Conservation (phyloP, 2,113 vertebrate genomes). For the Dromaius novaehollandiae region DNA sequence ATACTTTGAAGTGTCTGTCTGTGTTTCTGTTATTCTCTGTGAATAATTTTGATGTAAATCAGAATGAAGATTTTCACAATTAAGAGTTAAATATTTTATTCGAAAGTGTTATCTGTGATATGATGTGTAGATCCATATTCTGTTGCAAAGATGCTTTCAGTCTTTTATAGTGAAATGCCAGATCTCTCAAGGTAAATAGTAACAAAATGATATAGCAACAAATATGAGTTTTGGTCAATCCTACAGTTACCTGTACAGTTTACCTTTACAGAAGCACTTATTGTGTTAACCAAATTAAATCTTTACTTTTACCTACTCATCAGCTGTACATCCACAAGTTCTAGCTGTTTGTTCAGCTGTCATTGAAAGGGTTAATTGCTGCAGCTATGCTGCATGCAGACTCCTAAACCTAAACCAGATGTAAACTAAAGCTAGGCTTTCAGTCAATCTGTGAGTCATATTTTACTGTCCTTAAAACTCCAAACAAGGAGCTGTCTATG, state of each 20-base stretch:
- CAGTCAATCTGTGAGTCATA: slow-evolving; percentile 70
- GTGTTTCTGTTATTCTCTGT: background rate
- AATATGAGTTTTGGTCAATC: background rate
- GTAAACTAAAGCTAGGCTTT: slow-evolving; percentile 72
- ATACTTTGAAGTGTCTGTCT: background rate
- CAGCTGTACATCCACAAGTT: background rate
- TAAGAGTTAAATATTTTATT: background rate
- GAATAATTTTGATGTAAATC: background rate
- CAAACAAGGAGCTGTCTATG: slow-evolving; percentile 67
- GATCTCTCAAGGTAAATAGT: background rate
- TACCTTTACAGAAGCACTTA: background rate
- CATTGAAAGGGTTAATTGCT: slow-evolving; percentile 66
- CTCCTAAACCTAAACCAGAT: slow-evolving; percentile 77
- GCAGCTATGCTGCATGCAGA: slow-evolving; percentile 45
- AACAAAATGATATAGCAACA: background rate
- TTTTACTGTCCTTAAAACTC: slow-evolving; percentile 73
- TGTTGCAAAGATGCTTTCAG: background rate
- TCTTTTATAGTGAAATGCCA: background rate
- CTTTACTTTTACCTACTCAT: background rate
- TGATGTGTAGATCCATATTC: background rate
- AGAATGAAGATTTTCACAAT: background rate
- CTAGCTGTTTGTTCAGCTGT: slow-evolving; percentile 26
- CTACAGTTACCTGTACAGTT: background rate
- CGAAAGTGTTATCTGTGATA: background rate
- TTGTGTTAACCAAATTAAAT: background rate